phyloP scores from a whole-genome alignment of 2,888 invertebrate species.

The Sisyra nigra region DNA sequence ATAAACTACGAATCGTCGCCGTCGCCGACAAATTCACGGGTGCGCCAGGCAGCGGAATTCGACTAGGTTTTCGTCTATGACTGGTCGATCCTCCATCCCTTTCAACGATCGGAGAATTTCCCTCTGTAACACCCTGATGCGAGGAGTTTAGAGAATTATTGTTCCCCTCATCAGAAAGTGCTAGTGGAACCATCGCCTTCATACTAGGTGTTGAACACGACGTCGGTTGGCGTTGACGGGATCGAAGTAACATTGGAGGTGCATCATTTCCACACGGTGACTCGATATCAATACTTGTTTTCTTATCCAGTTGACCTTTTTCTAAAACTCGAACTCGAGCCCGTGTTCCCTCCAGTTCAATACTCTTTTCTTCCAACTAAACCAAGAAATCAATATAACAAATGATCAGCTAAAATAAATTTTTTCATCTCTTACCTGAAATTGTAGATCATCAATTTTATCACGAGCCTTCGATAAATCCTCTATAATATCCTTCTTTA shows the following conservation, averaged over 20 bases:
- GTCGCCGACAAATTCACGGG: slow-evolving; percentile 38
- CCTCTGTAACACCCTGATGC: slow-evolving; percentile 9
- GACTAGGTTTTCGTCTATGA: slow-evolving; percentile 41
- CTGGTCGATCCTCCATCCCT: slow-evolving; percentile 18
- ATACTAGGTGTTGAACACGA: slow-evolving; percentile 32
- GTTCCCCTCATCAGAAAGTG: slow-evolving; percentile 24
- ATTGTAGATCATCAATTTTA: slow-evolving; percentile 65
- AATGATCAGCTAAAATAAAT: not conserved
- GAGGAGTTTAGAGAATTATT: slow-evolving; percentile 16
- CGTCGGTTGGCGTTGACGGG: slow-evolving; percentile 18
- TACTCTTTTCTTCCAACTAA: slow-evolving; percentile 67
- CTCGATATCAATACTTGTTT: slow-evolving; percentile 12
- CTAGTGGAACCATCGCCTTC: slow-evolving; percentile 39
- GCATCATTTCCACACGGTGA: slow-evolving; percentile 22
- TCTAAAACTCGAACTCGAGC: slow-evolving; percentile 62
- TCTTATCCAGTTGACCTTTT: slow-evolving; percentile 24
- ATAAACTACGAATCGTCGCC: slow-evolving; percentile 37
- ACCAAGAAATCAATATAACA: slow-evolving; percentile 14
- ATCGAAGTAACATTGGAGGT: slow-evolving; percentile 22
- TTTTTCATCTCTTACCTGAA: slow-evolving; percentile 40
- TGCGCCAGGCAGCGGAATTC: slow-evolving; percentile 48
- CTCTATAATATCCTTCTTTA: slow-evolving; percentile 46
- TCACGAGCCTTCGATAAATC: slow-evolving; percentile 58
- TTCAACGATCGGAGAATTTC: slow-evolving; percentile 13
- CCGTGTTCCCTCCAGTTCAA: slow-evolving; percentile 68